Percentiles rank a stretch among this genome's conserved stretches.
These are phyloP conservation scores for Crioceris asparagi DNA, from an alignment of 2,888 invertebrate species.

Conservation along the genomic window DNA sequence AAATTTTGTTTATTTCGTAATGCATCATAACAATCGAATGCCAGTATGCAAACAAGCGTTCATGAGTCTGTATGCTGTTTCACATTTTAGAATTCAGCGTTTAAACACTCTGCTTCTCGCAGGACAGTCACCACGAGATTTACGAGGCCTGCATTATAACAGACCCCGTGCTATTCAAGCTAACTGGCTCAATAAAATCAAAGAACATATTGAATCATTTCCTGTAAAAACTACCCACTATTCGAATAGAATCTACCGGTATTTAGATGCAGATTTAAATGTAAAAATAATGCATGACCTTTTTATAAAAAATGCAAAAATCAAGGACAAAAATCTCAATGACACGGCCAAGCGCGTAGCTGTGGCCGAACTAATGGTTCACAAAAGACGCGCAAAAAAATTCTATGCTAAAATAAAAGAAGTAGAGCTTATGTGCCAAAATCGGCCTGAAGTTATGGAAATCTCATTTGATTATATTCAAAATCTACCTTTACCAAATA, in stretches of 20 bases:
- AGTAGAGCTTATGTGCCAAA: too few species aligned
- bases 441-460: slow-evolving; percentile 1
- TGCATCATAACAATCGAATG: slow-evolving; percentile 11
- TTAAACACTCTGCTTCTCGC: slow-evolving; percentile 13
- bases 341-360: slow-evolving; percentile 18
- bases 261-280: slow-evolving; percentile 20
- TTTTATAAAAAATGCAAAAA: slow-evolving; percentile 18
- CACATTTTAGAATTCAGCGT: slow-evolving; percentile 13
- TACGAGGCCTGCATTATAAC: slow-evolving; percentile 13
- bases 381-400: too few species aligned
- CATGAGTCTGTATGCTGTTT: slow-evolving; percentile 14
- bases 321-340: too few species aligned
- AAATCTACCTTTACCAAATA: background rate
- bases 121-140: slow-evolving; percentile 11
- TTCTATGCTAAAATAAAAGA: too few species aligned
- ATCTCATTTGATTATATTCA: too few species aligned
- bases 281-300: slow-evolving; percentile 21
- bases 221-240: slow-evolving; percentile 17
- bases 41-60: slow-evolving; percentile 16
- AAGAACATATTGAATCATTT: slow-evolving; percentile 14
- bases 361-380: too few species aligned
- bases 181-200: slow-evolving; percentile 13
- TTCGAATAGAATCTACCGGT: slow-evolving; percentile 15
- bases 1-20: slow-evolving; percentile 13
- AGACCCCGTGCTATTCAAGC: slow-evolving; percentile 14